Base-by-base conservation (phyloP, 2,113 vertebrate genomes). In the Ascaphus truei region DNA sequence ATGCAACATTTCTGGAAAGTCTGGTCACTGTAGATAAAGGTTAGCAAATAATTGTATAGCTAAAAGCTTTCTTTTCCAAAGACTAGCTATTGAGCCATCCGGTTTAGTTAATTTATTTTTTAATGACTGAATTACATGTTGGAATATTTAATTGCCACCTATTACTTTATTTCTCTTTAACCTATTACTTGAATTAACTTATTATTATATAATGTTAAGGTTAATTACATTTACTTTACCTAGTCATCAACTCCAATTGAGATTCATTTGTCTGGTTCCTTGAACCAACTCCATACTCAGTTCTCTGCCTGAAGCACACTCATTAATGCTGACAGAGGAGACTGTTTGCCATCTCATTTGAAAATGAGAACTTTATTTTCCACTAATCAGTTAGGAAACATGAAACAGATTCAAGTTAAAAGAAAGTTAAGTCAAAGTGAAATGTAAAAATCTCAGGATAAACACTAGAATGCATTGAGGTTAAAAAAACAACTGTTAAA, bases 241-340 rank as follows among this genome's bases (percentile, higher is more conserved):
- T 68, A 58, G 48, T 68, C 65, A 68, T 57, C 39, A 58, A 33
- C 39, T 5, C 34, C 18, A 68, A 68, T 58, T 68, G 65, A 58
- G 65, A 68, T 58, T 58, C 53, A 68, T 68, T 47, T 37, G 65
- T 68, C 36, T 58, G 58, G 65, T 33, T 68, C 36, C 34, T 27
- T 68, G 30, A 58, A 58, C 64, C 58, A 68, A 37, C 30, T 53
- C 48, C 39, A 52, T 52, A 65, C 51, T 58, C 23, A 68, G 41
- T 58, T 51, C 51, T 43, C 1, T 39, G 63, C 63, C 53, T 68
- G 65, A 68, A 68, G 65, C 39, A 48, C n/a, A 33, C 37, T 58
- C 53, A 68, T 58, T 68, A 68, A 68, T 58, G 53, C 65, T 68
- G 41, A 56, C 51, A 66, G 36, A 36, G 56, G 26, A 68, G 58